phyloP scores from a whole-genome alignment of 2,888 invertebrate genomes.

The Polyploca ridens region DNA sequence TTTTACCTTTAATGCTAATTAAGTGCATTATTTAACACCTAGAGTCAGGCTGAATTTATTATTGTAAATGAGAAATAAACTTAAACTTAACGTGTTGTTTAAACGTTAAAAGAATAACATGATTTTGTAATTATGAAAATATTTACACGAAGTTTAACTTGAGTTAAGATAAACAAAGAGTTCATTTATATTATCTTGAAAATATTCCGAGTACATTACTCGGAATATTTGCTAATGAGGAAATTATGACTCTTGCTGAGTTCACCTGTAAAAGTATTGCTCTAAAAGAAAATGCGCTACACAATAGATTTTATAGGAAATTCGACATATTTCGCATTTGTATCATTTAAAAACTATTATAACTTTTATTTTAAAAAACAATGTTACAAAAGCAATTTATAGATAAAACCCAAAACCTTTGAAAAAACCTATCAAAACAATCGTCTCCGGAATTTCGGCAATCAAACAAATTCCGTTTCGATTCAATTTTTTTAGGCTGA shows the following conservation, averaged over 20 bases:
- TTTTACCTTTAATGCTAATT: conserved; percentile 44
- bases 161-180: not conserved
- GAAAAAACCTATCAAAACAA: conserved; percentile 44
- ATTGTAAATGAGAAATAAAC: not conserved
- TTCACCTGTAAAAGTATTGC: too few relatives aligned
- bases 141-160: not conserved
- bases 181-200: not conserved
- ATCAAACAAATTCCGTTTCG: conserved; percentile 49
- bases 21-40: conserved; percentile 37
- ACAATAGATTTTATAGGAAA: not conserved
- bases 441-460: conserved; percentile 45
- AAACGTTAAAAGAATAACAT: not conserved
- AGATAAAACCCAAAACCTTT: conserved; percentile 21
- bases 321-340: not conserved
- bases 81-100: not conserved
- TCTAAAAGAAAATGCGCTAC: not conserved
- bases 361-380: not conserved
- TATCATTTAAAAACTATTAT: not conserved
- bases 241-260: too few relatives aligned
- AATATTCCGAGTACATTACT: not conserved
- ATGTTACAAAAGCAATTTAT: not conserved
- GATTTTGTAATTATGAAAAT: conserved; percentile 1
- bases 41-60: conserved; percentile 13
- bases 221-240: too few relatives aligned
- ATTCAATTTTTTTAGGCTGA: conserved; percentile 49